Evolutionary conservation across 2,113 vertebrate genomes (phyloP), one percentile per base, ranked within the genome.

Genomic region (Arvicanthis niloticus): DNA sequence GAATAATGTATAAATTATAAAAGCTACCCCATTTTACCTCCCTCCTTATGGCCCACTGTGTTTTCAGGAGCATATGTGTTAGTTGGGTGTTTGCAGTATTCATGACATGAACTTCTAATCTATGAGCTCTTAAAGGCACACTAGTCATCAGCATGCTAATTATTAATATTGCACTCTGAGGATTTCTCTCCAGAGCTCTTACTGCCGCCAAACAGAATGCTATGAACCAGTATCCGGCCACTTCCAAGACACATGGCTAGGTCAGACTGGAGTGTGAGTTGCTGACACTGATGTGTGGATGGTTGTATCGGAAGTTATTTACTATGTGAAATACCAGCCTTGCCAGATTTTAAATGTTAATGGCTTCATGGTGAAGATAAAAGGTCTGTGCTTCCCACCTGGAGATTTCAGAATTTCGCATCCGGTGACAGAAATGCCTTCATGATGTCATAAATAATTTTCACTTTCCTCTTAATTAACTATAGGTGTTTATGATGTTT

Each of bases 281-380:
- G 37, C 37, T 89, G 94, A 26, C 51, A 34, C 70, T 97, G 95
- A 91, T n/a, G 21, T 95, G 86, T 78, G 77, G 60, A 95, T 34
- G 4, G 29, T 13, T 51, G 56, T 17, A 78, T 95, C 75, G 75
- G 67, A 91, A 85, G 84, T 91, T 81, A 97, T 94, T 97, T 96
- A 91, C 21, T 89, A 75, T 29, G 78, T 77, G 78, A 98, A 97
- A 96, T 96, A 76, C 51, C 94, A 97, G 34, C 34, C 68, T 95
- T 94, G 92, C 73, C 91, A 88, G 42, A 80, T 96, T 95, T 94
- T 76, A 97, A 97, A 97, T 97, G 97, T 97, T 96, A 97, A 97
- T 94, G 65, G 75, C 86, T 34, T 95, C 85, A 65, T 90, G 95
- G 90, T 88, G 86, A 96, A 94, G 78, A 97, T 24, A 45, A 91